Conservation (phyloP, 1,140 invertebrate genomes). For the Vanessa tameamea region DNA sequence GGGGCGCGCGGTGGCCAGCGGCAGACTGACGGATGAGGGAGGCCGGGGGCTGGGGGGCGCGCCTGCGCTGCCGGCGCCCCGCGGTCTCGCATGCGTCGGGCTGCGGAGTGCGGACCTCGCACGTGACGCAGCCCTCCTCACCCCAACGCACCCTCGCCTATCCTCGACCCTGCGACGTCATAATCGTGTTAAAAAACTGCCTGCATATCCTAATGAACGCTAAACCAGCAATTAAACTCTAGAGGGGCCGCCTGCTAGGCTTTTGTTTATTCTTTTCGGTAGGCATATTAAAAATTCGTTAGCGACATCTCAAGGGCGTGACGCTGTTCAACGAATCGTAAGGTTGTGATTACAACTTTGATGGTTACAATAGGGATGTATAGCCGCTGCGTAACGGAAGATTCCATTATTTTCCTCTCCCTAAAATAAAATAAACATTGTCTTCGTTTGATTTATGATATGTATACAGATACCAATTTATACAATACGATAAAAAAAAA, state of each 20-base stretch:
- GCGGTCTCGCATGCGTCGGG: conserved; percentile 77
- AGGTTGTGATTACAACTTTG: conserved; percentile 65
- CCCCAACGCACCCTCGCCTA: conserved; percentile 62
- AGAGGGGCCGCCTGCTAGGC: conserved; percentile 47
- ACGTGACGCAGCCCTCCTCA: conserved; percentile 78
- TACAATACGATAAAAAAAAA: neutral
- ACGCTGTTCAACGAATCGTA: conserved; percentile 54
- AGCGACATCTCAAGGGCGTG: conserved; percentile 54
- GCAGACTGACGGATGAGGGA: conserved; percentile 57
- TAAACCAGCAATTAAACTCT: conserved; percentile 73
- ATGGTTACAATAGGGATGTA: conserved; percentile 50
- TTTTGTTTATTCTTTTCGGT: conserved; percentile 61
- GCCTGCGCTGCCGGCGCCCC: conserved; percentile 73
- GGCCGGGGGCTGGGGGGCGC: conserved; percentile 48
- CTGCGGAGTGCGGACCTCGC: conserved; percentile 75
- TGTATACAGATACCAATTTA: neutral
- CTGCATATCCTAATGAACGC: conserved; percentile 76
- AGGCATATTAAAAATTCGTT: conserved; percentile 35
- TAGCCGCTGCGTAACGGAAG: conserved; percentile 44
- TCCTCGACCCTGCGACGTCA: conserved; percentile 69
- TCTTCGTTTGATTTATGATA: neutral
- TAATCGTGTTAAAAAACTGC: conserved; percentile 76
- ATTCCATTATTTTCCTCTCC: conserved; percentile 52
- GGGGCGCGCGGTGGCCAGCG: conserved; percentile 63
- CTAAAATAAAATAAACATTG: conserved; percentile 19